Evolutionary conservation across 2,888 invertebrate species (phyloP).

Genomic region (Cosmia trapezina): DNA sequence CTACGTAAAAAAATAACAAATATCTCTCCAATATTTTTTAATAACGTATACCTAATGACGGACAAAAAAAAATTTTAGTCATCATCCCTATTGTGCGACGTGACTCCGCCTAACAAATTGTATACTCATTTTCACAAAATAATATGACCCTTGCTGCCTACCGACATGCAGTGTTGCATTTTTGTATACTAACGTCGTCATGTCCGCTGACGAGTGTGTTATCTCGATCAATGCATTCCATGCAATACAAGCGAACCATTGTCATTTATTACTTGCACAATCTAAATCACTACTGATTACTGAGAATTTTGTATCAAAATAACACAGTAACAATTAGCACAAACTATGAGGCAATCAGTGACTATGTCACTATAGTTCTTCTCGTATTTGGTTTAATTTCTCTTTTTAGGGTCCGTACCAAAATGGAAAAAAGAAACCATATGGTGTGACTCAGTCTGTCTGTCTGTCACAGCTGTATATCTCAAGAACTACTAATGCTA

Average conservation of each 20-base stretch:
- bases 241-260: constrained; percentile 16
- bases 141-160: not conserved
- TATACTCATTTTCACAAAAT: constrained; percentile 5
- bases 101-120: not conserved
- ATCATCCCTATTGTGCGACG: not conserved
- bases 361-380: not conserved
- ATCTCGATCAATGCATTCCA: constrained; percentile 39
- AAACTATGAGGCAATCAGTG: constrained; percentile 2
- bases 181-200: not conserved
- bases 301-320: constrained; percentile 21
- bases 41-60: no score
- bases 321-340: not conserved
- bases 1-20: no score
- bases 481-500: no score
- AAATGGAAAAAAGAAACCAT: no score
- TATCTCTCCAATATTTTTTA: no score
- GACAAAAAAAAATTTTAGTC: no score
- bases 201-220: constrained; percentile 25
- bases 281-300: constrained; percentile 33
- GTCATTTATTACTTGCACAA: constrained; percentile 20
- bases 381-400: not conserved
- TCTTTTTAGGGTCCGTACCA: no score
- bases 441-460: no score
- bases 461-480: no score
- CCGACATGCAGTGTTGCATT: constrained; percentile 6